phyloP scores from a whole-genome alignment of 2,888 invertebrate species.

The Eristalinus aeneus region DNA sequence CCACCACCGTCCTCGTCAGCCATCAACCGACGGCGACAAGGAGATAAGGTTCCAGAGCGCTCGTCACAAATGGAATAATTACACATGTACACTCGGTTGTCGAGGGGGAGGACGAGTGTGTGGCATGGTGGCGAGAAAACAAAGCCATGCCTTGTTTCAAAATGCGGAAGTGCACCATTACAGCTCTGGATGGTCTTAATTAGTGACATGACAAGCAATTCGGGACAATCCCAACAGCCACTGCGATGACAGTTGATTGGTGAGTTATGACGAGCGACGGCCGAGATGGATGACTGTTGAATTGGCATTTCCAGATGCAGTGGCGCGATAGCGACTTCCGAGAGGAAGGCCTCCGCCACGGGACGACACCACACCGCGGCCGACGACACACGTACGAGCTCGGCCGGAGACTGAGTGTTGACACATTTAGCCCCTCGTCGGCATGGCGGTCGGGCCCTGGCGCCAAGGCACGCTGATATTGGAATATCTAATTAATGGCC shows the following conservation, averaged over 20 bases:
- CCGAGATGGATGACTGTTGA: slow-evolving; percentile 2
- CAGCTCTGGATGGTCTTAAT: slow-evolving; percentile 30
- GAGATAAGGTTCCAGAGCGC: slow-evolving; percentile 43
- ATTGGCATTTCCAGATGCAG: slow-evolving; percentile 41
- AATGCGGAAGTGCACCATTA: slow-evolving; percentile 55
- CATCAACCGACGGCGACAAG: slow-evolving; percentile 34
- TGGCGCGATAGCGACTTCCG: background rate
- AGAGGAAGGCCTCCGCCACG: background rate
- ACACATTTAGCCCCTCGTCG: slow-evolving; percentile 56
- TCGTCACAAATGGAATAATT: slow-evolving; percentile 53
- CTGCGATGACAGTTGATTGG: slow-evolving; percentile 5
- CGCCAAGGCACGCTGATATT: slow-evolving; percentile 54
- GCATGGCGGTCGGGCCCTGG: slow-evolving; percentile 41
- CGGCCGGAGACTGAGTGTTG: slow-evolving; percentile 55
- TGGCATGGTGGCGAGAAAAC: slow-evolving; percentile 24
- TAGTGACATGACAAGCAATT: slow-evolving; percentile 39
- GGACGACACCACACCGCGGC: too few relatives aligned
- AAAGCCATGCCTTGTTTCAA: slow-evolving; percentile 6
- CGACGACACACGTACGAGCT: slow-evolving; percentile 45
- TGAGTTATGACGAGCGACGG: slow-evolving; percentile 36
- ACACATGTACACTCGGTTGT: slow-evolving; percentile 15
- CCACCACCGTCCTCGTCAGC: slow-evolving; percentile 20
- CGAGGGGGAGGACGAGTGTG: background rate
- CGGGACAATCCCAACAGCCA: background rate
- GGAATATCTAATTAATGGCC: slow-evolving; percentile 63